Base-by-base conservation (phyloP, 2,888 invertebrate species). In the Polydrusus tereticollis region DNA sequence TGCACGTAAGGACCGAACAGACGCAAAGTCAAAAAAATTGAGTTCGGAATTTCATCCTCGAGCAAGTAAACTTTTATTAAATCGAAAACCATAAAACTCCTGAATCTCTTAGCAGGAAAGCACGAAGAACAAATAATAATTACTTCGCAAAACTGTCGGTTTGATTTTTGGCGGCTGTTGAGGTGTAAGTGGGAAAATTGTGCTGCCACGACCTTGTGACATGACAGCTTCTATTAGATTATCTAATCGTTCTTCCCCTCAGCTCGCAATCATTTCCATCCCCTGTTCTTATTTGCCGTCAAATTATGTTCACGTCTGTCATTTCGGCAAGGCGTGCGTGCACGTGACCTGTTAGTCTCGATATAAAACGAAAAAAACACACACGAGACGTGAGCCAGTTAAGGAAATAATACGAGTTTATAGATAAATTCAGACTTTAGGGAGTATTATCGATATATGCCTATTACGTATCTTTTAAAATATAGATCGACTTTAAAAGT, bases 271-370 rank as follows among this genome's bases (percentile, higher is more conserved):
- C 85, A 83, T 84, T 83, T 82, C 81, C 83, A 80, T 82, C 80
- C 82, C 80, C 81, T 80, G 79, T 81, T 81, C 82, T 84, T 84
- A 85, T 85, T 85, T 84, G 84, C 84, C 84, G 85, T 85, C 85
- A 85, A 85, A 85, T 85, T 85, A 84, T 85, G 84, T 85, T 84
- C 83, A 80, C 83, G 84, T 84, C 85, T 84, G 85, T 84, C 85
- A 84, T 84, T 83, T 83, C 80, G 78, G 80, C 81, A 78, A 80
- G 82, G 82, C 82, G 81, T 80, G 80, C 80, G 80, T 79, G 83
- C 83, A 83, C 84, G 84, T 84, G 84, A 84, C 83, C 50, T 79
- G 50, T 52, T 38, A 63, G 33, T 63, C 50, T 63, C 43, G 23
- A 26, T 41, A 47, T 47, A 50, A 63, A 36, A 26, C 47, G 63